A percentile compares a stretch with the other conserved stretches of the same genome.
Evolutionary conservation across 2,888 invertebrate genomes (phyloP).

Genomic region (Ashinkailepas kermadecensis): DNA sequence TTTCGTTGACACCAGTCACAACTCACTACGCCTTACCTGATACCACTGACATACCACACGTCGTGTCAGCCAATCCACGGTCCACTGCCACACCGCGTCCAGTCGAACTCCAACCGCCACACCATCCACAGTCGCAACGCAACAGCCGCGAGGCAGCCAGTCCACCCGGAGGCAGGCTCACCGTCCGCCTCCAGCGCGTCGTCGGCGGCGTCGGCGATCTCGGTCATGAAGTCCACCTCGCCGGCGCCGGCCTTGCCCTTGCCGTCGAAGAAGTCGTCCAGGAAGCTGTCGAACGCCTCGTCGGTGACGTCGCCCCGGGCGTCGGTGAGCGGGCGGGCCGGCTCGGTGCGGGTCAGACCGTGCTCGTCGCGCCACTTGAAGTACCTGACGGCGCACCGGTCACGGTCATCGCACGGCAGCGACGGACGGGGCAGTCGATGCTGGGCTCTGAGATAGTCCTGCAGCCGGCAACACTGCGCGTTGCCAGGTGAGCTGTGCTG

Average conservation of each 20-base stretch:
- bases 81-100: too few species aligned
- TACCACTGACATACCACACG: too few species aligned
- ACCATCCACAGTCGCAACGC: too few species aligned
- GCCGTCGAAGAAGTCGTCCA: neutral
- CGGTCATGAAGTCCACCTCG: neutral
- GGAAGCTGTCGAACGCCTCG: conserved; percentile 1
- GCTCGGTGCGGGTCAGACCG: neutral
- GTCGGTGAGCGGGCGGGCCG: neutral
- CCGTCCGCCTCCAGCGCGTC: neutral
- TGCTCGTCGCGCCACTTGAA: neutral
- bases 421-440: too few species aligned
- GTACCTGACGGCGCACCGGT: neutral
- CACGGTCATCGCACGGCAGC: neutral
- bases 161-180: neutral
- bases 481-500: too few species aligned
- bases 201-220: neutral
- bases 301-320: neutral
- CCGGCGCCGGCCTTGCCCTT: neutral
- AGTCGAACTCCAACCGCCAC: too few species aligned
- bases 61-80: too few species aligned
- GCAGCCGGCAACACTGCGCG: too few species aligned
- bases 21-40: too few species aligned
- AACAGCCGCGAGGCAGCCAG: too few species aligned
- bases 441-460: too few species aligned
- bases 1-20: too few species aligned